A percentile compares a stretch with the other conserved stretches of the same genome.
These are phyloP conservation scores for Lithophane leautieri DNA, from an alignment of 2,888 invertebrate genomes.

Conservation along the genomic window DNA sequence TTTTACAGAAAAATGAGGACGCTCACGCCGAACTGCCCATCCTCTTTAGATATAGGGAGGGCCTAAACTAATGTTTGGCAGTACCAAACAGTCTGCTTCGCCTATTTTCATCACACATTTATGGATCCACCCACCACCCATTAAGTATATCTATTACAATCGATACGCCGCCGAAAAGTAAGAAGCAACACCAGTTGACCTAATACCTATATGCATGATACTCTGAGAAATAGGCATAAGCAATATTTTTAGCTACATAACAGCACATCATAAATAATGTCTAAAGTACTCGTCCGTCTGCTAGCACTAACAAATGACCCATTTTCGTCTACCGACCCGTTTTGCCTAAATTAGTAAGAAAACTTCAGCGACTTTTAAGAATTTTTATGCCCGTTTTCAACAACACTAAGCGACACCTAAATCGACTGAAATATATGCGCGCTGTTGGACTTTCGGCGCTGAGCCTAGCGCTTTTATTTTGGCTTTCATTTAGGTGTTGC, in stretches of 20 bases:
- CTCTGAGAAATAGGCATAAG: neutral
- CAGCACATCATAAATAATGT: slow-evolving; percentile 28
- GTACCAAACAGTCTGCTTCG: neutral
- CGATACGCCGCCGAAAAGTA: neutral
- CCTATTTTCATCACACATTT: slow-evolving; percentile 26
- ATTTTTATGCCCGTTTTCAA: neutral
- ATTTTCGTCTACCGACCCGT: slow-evolving; percentile 18
- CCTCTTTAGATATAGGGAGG: neutral
- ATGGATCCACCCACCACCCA: slow-evolving; percentile 1
- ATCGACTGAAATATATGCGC: too few species aligned
- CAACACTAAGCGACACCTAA: too few species aligned
- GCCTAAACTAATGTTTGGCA: slow-evolving; percentile 23
- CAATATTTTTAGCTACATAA: slow-evolving; percentile 40
- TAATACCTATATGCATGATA: neutral
- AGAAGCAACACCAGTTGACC: neutral
- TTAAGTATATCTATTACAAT: slow-evolving; percentile 6
- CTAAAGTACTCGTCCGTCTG: slow-evolving; percentile 2
- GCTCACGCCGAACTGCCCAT: neutral
- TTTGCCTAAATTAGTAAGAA: slow-evolving; percentile 22
- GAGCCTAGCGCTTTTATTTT: too few species aligned
- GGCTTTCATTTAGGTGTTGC: too few species aligned
- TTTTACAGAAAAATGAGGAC: too few species aligned
- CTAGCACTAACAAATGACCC: slow-evolving; percentile 29
- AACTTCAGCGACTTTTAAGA: neutral
- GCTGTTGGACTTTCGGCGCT: too few species aligned